Conservation (phyloP, 2,888 invertebrate species). For the Rambutsinella grinnellia region DNA sequence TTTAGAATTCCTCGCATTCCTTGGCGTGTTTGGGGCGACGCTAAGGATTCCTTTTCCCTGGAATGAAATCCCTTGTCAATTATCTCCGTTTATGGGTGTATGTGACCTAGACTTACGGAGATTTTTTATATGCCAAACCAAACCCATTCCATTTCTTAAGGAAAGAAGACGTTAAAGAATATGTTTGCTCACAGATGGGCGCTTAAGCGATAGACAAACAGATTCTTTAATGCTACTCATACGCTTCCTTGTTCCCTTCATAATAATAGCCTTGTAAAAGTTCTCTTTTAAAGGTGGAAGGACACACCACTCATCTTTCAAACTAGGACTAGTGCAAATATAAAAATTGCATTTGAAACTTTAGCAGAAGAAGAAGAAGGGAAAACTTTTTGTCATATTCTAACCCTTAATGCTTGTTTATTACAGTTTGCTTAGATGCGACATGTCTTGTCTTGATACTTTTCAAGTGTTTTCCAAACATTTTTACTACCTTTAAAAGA, state of each 20-base stretch:
- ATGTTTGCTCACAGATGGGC: background rate
- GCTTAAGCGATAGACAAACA: background rate
- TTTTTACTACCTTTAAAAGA: no score
- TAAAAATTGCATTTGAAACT: background rate
- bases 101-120: constrained; percentile 49
- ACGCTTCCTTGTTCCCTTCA: background rate
- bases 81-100: constrained; percentile 56
- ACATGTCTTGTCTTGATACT: background rate
- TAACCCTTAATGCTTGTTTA: background rate
- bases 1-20: constrained; percentile 52
- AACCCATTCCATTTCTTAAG: background rate
- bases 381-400: background rate
- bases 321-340: background rate
- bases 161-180: constrained; percentile 3
- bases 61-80: constrained; percentile 58
- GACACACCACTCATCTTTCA: no score
- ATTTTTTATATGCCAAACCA: constrained; percentile 13
- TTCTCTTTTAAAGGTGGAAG: no score
- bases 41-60: constrained; percentile 33
- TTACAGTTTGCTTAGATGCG: background rate
- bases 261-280: no score
- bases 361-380: no score
- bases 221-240: no score
- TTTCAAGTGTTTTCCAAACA: no score
- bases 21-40: constrained; percentile 36